phyloP scores from a whole-genome alignment of 2,113 vertebrate genomes.

The Peromyscus leucopus region DNA sequence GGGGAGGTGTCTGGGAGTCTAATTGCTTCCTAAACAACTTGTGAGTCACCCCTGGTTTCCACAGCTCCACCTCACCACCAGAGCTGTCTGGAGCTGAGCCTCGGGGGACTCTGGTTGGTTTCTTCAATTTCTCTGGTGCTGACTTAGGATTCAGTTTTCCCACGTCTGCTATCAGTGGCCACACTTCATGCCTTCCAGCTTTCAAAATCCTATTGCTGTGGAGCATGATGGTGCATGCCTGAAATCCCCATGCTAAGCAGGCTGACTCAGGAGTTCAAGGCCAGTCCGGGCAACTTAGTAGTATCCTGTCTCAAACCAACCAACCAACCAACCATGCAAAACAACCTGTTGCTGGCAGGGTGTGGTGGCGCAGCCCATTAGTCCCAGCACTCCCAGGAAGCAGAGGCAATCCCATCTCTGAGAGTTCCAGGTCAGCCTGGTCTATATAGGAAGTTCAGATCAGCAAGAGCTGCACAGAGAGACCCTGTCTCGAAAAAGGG shows the following conservation, averaged over 20 bases:
- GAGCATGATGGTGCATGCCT: not conserved
- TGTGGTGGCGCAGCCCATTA: not conserved
- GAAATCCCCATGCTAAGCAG: not conserved
- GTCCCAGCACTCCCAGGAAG: not conserved
- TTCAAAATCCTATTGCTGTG: slow-evolving; percentile 12
- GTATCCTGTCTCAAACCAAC: not conserved
- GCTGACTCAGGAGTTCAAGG: not conserved
- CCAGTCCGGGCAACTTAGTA: not conserved
- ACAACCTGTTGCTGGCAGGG: not conserved
- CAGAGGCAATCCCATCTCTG: not conserved
- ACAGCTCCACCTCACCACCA: not conserved
- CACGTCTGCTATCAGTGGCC: not conserved
- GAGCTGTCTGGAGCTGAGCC: not conserved
- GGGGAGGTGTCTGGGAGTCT: not conserved
- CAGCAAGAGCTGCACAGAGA: not conserved
- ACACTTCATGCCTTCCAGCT: slow-evolving; percentile 21
- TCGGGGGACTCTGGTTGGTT: not conserved
- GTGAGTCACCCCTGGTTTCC: not conserved
- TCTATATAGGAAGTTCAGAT: not conserved
- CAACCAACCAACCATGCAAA: not conserved
- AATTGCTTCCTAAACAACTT: slow-evolving; percentile 16
- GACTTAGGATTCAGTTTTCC: slow-evolving; percentile 35
- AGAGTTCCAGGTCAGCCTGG: not conserved
- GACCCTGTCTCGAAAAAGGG: not conserved
- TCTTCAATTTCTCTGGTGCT: slow-evolving; percentile 5